Percentiles rank a stretch among this genome's conserved stretches.
phyloP scores from a whole-genome alignment of 2,113 vertebrate genomes.

The Notothenia coriiceps region DNA sequence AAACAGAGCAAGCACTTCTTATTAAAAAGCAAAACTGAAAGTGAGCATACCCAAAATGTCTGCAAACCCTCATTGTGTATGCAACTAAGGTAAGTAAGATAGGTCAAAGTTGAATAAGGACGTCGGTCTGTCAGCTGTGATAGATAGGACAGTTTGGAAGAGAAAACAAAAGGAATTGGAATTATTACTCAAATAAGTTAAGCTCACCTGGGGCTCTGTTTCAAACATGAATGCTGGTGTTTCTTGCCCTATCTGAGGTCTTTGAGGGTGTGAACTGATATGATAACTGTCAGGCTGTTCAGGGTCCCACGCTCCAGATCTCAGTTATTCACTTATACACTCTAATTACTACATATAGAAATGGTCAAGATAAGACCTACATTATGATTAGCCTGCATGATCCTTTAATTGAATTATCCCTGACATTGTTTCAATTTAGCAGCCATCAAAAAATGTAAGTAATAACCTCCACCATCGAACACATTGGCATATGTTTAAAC shows the following conservation, averaged over 20 bases:
- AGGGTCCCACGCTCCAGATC: neutral
- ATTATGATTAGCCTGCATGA: neutral
- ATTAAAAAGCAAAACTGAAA: constrained; percentile 13
- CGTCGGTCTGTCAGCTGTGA: constrained; percentile 11
- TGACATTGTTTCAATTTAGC: neutral
- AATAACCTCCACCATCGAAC: too few relatives aligned
- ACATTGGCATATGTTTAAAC: too few relatives aligned
- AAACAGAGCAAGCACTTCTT: constrained; percentile 15
- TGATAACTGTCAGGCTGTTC: neutral
- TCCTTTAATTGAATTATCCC: neutral
- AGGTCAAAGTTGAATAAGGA: constrained; percentile 27
- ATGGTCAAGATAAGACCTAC: neutral
- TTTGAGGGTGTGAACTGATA: neutral
- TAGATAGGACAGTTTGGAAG: constrained; percentile 16
- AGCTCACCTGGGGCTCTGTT: neutral
- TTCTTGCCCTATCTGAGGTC: neutral
- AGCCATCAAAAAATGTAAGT: neutral
- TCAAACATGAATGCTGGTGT: neutral
- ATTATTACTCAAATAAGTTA: constrained; percentile 9
- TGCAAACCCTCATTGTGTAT: constrained; percentile 10
- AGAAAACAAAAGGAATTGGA: constrained; percentile 12
- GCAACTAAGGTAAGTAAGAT: constrained; percentile 23
- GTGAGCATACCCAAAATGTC: neutral
- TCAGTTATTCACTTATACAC: neutral
- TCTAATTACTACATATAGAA: neutral